A percentile compares a stretch with the other conserved stretches of the same genome.
These are phyloP conservation scores for Microchirus variegatus DNA, from an alignment of 2,797 vertebrate species.

Conservation along the genomic window DNA sequence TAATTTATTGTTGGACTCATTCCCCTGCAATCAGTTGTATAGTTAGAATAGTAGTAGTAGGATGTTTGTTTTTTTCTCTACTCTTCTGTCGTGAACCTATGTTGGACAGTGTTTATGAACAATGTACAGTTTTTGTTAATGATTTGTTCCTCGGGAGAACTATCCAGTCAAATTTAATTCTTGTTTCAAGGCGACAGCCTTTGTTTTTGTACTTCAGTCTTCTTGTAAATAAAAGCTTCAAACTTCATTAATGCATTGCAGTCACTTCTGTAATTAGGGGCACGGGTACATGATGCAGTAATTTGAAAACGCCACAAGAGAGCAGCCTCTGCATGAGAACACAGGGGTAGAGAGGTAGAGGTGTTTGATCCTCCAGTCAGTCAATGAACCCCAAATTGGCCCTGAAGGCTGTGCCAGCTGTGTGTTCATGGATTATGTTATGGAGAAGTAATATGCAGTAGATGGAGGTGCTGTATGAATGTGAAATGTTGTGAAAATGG, in stretches of 20 bases:
- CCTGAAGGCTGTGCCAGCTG: too few relatives aligned
- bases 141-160: too few relatives aligned
- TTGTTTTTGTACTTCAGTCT: background rate
- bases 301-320: slow-evolving; percentile 57
- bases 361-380: background rate
- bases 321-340: slow-evolving; percentile 46
- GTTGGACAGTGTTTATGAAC: background rate
- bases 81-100: background rate
- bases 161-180: too few relatives aligned
- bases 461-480: too few relatives aligned
- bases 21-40: too few relatives aligned
- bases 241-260: background rate
- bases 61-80: too few relatives aligned
- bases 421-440: too few relatives aligned
- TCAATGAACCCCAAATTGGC: too few relatives aligned
- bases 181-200: background rate
- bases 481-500: too few relatives aligned
- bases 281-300: slow-evolving; percentile 40
- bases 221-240: slow-evolving; percentile 41
- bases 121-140: too few relatives aligned
- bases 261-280: background rate
- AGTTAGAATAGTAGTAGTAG: too few relatives aligned
- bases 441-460: too few relatives aligned
- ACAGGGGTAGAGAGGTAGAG: background rate
- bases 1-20: background rate